Evolutionary conservation across 53 echinoderm and acorn worm species (phyloP).

Genomic region (Paelopatides confundens): DNA sequence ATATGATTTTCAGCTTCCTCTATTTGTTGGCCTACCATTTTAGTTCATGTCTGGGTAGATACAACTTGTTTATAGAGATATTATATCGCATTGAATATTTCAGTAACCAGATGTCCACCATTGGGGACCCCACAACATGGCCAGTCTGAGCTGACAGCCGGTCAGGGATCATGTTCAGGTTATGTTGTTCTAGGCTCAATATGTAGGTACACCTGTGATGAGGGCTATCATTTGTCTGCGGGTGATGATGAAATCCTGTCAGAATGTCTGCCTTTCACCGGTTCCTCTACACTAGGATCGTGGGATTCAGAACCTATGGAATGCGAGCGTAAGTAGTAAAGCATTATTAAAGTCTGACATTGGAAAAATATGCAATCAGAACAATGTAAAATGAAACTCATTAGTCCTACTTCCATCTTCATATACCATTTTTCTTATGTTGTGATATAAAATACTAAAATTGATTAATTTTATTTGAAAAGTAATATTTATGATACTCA

Average conservation of each 20-base stretch:
- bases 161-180: conserved; percentile 59
- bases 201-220: conserved; percentile 63
- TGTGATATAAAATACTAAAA: too few relatives aligned
- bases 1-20: too few relatives aligned
- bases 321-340: conserved; percentile 22
- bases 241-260: conserved; percentile 3
- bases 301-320: not conserved
- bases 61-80: too few relatives aligned
- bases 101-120: conserved; percentile 73
- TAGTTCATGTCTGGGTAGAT: too few relatives aligned
- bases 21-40: too few relatives aligned
- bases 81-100: not conserved
- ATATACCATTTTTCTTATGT: too few relatives aligned
- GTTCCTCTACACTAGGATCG: not conserved
- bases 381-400: too few relatives aligned
- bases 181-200: conserved; percentile 70
- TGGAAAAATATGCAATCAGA: too few relatives aligned
- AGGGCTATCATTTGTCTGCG: conserved; percentile 60
- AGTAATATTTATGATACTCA: too few relatives aligned
- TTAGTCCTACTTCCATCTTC: too few relatives aligned
- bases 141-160: conserved; percentile 51
- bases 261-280: conserved; percentile 23
- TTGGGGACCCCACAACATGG: conserved; percentile 66
- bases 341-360: too few relatives aligned
- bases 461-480: too few relatives aligned